These are phyloP conservation scores for Mactra quadrangularis DNA, from an alignment of 1,140 invertebrate genomes.

Conservation along the genomic window DNA sequence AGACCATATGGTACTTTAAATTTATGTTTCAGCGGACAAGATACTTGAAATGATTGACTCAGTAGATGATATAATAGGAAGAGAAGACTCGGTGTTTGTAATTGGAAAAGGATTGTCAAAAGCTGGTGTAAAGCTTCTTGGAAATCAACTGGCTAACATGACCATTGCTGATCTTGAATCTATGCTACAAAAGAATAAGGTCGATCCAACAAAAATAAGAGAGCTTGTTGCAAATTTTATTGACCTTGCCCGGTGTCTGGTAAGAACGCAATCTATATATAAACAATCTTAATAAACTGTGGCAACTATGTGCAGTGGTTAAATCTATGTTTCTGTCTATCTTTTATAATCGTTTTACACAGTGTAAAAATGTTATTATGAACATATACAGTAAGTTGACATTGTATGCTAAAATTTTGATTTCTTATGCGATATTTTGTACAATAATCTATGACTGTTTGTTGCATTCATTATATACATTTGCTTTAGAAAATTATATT, in stretches of 20 bases:
- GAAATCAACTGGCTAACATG: conserved; percentile 73
- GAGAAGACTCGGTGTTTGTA: conserved; percentile 65
- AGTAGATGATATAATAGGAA: conserved; percentile 52
- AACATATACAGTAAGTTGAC: neutral
- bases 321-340: neutral
- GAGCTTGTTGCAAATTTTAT: conserved; percentile 68
- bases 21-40: conserved; percentile 59
- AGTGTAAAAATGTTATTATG: neutral
- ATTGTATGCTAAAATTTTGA: neutral
- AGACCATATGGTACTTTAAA: too few relatives aligned
- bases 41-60: conserved; percentile 60
- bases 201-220: conserved; percentile 68
- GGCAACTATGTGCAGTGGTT: neutral
- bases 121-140: conserved; percentile 66
- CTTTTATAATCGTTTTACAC: neutral
- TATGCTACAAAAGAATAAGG: conserved; percentile 68
- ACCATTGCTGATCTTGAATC: conserved; percentile 72
- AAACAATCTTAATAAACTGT: neutral
- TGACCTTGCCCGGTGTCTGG: conserved; percentile 66
- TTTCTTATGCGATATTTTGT: neutral
- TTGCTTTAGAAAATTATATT: neutral
- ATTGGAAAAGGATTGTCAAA: conserved; percentile 69
- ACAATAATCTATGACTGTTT: neutral
- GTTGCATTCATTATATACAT: neutral
- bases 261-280: conserved; percentile 14